Conservation (phyloP, 2,888 invertebrate genomes). For the Ctenicera cuprea region DNA sequence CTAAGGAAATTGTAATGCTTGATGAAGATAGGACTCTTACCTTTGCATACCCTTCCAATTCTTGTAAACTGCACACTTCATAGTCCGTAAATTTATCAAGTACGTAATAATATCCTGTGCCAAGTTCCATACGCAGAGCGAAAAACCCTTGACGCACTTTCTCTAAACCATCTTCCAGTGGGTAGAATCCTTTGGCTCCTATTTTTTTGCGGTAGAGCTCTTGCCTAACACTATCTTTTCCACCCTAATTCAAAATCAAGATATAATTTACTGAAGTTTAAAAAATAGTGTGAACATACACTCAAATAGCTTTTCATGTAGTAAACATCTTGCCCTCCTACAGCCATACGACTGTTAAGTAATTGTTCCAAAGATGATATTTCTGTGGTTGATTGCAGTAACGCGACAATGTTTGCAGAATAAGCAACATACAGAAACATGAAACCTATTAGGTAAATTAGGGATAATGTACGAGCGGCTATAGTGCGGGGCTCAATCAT, state of each 20-base stretch:
- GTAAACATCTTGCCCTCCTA: slow-evolving; percentile 79
- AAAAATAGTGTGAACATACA: slow-evolving; percentile 69
- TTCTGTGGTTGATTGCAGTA: slow-evolving; percentile 79
- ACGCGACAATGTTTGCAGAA: slow-evolving; percentile 81
- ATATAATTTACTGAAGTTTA: background rate
- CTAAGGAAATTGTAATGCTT: too few relatives aligned
- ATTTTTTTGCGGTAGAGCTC: slow-evolving; percentile 15
- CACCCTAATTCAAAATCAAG: background rate
- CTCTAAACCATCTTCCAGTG: slow-evolving; percentile 17
- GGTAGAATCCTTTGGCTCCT: slow-evolving; percentile 8
- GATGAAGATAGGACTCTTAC: too few relatives aligned
- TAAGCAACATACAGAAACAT: slow-evolving; percentile 80
- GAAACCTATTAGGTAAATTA: slow-evolving; percentile 67
- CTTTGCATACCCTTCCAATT: slow-evolving; percentile 27
- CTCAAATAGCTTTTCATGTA: slow-evolving; percentile 75
- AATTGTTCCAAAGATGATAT: slow-evolving; percentile 76
- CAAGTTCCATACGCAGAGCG: slow-evolving; percentile 20
- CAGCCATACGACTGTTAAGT: slow-evolving; percentile 75
- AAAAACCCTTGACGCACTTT: slow-evolving; percentile 19
- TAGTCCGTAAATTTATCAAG: slow-evolving; percentile 12
- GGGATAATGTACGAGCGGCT: slow-evolving; percentile 72
- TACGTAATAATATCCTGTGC: slow-evolving; percentile 8
- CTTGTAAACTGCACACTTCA: slow-evolving; percentile 27
- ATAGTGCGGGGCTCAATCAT: slow-evolving; percentile 70
- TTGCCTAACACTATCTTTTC: slow-evolving; percentile 53